Evolutionary conservation across 2,797 vertebrate species (phyloP).

Genomic region (Urosaurus nigricauda): DNA sequence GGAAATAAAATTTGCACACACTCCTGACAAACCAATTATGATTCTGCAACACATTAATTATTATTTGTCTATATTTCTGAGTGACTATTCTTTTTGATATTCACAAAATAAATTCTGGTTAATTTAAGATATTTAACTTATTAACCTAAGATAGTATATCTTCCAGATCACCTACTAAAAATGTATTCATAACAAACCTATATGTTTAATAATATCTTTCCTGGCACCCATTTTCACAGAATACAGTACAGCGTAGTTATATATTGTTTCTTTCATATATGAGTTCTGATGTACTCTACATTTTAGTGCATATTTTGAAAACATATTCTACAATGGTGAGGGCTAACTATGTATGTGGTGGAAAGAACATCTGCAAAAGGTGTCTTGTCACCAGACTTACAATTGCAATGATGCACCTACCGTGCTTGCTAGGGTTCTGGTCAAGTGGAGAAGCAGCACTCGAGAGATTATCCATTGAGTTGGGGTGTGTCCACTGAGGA

Average conservation of each 20-base stretch:
- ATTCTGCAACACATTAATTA: background rate
- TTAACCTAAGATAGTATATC: no score
- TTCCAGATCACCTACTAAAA: background rate
- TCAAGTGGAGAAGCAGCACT: constrained; percentile 93
- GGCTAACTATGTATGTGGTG: background rate
- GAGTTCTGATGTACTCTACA: background rate
- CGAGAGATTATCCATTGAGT: constrained; percentile 92
- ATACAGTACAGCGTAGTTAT: background rate
- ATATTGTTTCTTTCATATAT: background rate
- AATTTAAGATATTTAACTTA: background rate
- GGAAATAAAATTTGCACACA: background rate
- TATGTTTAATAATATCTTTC: background rate
- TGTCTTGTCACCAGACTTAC: rapidly evolving
- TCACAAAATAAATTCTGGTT: background rate
- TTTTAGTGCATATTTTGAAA: background rate
- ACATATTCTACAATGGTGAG: rapidly evolving
- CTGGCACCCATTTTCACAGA: background rate
- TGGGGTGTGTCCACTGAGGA: constrained; percentile 98
- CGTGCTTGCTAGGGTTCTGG: constrained; percentile 95
- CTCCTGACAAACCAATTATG: background rate
- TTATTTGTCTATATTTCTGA: background rate
- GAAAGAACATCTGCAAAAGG: rapidly evolving
- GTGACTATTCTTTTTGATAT: background rate
- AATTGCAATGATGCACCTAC: constrained; percentile 72
- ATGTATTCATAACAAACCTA: background rate